Evolutionary conservation across 1,140 invertebrate genomes (phyloP), one percentile per base, ranked within the genome.

Genomic region (Diorhabda sublineata): DNA sequence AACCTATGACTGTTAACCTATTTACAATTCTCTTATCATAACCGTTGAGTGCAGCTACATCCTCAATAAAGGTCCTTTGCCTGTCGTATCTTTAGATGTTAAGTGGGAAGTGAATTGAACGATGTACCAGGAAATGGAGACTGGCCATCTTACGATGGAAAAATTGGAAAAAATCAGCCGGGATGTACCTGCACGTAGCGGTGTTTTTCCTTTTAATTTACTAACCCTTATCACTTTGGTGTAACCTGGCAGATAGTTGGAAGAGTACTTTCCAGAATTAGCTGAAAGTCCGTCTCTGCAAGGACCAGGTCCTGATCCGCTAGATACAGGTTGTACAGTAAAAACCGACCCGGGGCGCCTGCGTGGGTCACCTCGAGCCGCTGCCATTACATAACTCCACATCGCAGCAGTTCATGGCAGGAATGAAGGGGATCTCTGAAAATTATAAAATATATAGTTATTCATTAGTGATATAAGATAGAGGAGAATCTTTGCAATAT

Each of bases 331-430:
- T 59, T 79, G 78, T 45, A 80, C 77, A 45, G 80, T 79, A 61
- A 81, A 80, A 47, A 80, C 76, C 43, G 80, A 77, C 52, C 77
- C 77, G 65, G 77, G 73, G 58, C 75, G 77, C 52, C 74, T 69
- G 69, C 74, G 78, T 45, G 74, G 81, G 80, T 85, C 83, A 83
- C 83, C 83, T 77, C 83, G 81, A 73, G 83, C 83, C 66, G 84
- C 83, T 73, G 84, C 84, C 83, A 85, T 85, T 80, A 85, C 84
- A 75, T 85, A 85, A 69, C 83, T 85, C 84, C 84, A 85, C 84
- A 85, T 85, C 73, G 78, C 75, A 61, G 64, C 67, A 69, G 74
- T 65, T 72, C 77, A 78, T 78, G 63, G 74, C 77, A 76, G 69
- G 73, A 42, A 43, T 8, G 43, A 11, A 1, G 8, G 42, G 26